Evolutionary conservation across 1,140 invertebrate genomes (phyloP).

Genomic region (Listronotus bonariensis): DNA sequence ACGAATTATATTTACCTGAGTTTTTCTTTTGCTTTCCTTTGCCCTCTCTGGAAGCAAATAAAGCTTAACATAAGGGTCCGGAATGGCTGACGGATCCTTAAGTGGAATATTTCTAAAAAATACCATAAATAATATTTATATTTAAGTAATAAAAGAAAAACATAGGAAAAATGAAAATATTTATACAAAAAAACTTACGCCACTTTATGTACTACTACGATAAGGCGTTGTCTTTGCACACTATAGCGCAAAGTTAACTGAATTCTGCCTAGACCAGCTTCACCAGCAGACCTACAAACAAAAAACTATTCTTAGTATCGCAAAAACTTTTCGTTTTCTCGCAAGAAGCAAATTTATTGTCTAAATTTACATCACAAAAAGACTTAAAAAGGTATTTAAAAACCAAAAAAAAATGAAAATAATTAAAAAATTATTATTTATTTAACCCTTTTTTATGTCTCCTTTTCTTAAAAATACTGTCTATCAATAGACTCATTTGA

Average conservation of each 20-base stretch:
- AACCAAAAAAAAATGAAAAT: no score
- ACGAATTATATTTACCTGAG: conserved; percentile 61
- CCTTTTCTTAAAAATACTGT: no score
- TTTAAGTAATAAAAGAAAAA: background rate
- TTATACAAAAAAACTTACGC: conserved; percentile 65
- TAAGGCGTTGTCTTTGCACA: conserved; percentile 76
- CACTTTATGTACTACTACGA: conserved; percentile 86
- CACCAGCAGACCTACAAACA: conserved; percentile 62
- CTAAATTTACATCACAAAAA: no score
- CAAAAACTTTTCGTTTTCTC: no score
- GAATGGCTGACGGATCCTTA: conserved; percentile 85
- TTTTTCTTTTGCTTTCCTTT: conserved; percentile 90
- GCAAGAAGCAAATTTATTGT: no score
- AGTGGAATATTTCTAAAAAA: conserved; percentile 77
- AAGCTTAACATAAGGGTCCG: conserved; percentile 93
- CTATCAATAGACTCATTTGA: no score
- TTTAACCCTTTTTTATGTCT: no score
- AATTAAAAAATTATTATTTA: no score
- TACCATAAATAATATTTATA: background rate
- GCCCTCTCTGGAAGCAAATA: conserved; percentile 87
- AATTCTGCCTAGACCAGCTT: conserved; percentile 76
- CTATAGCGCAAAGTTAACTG: conserved; percentile 87
- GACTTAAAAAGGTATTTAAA: no score
- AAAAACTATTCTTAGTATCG: no score
- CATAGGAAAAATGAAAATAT: background rate